Conservation (phyloP, 2,888 invertebrate species). For the Apamea epomidion region DNA sequence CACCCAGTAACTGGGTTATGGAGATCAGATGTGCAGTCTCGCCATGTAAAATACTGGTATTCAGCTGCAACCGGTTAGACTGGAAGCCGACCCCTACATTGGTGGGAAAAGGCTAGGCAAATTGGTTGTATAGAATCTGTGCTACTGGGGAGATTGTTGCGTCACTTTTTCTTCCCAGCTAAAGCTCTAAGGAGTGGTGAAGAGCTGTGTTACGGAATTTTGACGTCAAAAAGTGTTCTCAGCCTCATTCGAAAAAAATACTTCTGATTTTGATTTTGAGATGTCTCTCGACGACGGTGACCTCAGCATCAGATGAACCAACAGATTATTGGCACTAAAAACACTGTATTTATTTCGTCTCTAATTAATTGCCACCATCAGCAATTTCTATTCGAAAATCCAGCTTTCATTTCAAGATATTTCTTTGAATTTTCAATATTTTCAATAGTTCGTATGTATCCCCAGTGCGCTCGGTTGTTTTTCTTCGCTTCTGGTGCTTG, state of each 20-base stretch:
- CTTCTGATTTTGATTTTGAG: background rate
- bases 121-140: too few species aligned
- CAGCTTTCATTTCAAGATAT: background rate
- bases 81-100: too few species aligned
- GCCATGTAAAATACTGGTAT: too few species aligned
- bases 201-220: background rate
- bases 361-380: too few species aligned
- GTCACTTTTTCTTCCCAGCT: background rate
- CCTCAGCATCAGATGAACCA: rapidly evolving
- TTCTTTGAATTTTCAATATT: constrained; percentile 26
- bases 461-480: constrained; percentile 20
- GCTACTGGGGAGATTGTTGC: background rate
- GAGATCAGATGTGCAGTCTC: too few species aligned
- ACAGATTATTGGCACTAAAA: background rate
- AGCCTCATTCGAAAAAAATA: background rate
- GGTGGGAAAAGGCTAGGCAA: too few species aligned
- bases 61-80: too few species aligned
- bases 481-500: constrained; percentile 1
- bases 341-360: background rate
- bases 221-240: background rate
- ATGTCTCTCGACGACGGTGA: background rate
- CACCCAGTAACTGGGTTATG: too few species aligned
- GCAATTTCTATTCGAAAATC: background rate
- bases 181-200: background rate
- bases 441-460: constrained; percentile 9